Base-by-base conservation (phyloP, 1,140 invertebrate genomes). In the Ceratosolen fusciceps region DNA sequence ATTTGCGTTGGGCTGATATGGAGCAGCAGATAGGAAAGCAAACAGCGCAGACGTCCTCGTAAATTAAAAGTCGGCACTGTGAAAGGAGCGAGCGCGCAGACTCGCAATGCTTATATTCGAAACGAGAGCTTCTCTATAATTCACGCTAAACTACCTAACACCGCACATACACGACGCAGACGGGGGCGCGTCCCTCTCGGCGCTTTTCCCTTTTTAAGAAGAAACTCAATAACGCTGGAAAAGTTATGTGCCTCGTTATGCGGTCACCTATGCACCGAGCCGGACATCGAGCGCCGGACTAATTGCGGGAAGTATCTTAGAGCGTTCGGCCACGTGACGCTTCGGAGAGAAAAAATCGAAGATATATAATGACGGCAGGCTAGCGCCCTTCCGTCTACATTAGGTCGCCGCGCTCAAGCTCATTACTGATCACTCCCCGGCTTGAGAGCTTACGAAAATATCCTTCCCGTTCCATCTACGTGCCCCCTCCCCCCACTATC, bases 31-130 rank as follows among this genome's bases (percentile, higher is more conserved):
- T 62, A 78, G 34, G n/a, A n/a, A n/a, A n/a, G n/a, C n/a, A n/a
- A n/a, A n/a, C n/a, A n/a, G n/a, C n/a, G n/a, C n/a, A 24, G 24
- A 29, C 49, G 7, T 9, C 10, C 9, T 31, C 54, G 43, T 78
- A 72, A 72, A 78, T 72, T 72, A 62, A 2, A 52, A 47, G 26
- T n/a, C 67, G 4, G 5, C n/a, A 31, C 21, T 31, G 9, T 5
- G 14, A 10, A n/a, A 8, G 0, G 34, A 31, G 16, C 47, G 14
- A 24, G 34, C 54, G n/a, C 71, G 52, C 49, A 52, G 1, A 24
- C 54, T 52, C 52, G 7, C 52, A 37, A 24, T 68, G n/a, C 74
- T 67, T 68, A 70, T 77, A 70, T 77, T 77, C 65, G 56, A 77
- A 76, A 67, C 65, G 14, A 70, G 75, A 70, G 43, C 47, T 70